Evolutionary conservation across 2,797 vertebrate species (phyloP), one percentile per base, ranked within the genome.

Genomic region (Yasuhikotakia modesta): DNA sequence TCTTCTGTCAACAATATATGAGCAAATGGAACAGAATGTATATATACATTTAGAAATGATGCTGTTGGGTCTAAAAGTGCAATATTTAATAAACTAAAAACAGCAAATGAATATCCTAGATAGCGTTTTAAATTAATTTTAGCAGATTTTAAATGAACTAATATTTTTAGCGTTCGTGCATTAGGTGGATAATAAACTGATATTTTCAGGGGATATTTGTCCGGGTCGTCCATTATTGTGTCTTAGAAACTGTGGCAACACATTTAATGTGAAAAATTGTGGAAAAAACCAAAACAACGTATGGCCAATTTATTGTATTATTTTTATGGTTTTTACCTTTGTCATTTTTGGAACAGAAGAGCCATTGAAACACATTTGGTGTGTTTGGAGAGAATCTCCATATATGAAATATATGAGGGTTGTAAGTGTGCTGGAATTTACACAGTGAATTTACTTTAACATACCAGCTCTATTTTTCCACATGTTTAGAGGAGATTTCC

Each of bases 401-500:
- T n/a, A n/a, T n/a, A n/a, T n/a, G n/a, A n/a, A n/a, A 67, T 30
- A 58, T 77, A 71, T 73, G 75, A 60, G 74, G 52, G 57, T 64
- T 78, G 21, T 67, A 66, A 66, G 57, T 52, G 63, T 24, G 50
- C 48, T 78, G 58, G 60, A 65, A 78, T 70, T 70, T 74, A 66
- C 48, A 73, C 32, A 55, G 35, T 71, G 32, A 67, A 45, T 69
- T 64, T 81, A 43, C 19, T 60, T 86, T 45, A 35, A 82, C 71
- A 81, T 21, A 73, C 43, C 30, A 19, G 60, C 22, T 72, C 43
- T 72, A 13, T 77, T 86, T 84, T 83, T 5, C 66, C 79, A 92
- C 88, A 81, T 72, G 85, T 85, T 43, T 83, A 21, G 87, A 87
- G 66, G 89, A 87, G 55, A 86, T 93, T 11, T 84, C 85, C 7